Evolutionary conservation across 2,797 vertebrate genomes (phyloP).

Genomic region (Knipowitschia caucasica): DNA sequence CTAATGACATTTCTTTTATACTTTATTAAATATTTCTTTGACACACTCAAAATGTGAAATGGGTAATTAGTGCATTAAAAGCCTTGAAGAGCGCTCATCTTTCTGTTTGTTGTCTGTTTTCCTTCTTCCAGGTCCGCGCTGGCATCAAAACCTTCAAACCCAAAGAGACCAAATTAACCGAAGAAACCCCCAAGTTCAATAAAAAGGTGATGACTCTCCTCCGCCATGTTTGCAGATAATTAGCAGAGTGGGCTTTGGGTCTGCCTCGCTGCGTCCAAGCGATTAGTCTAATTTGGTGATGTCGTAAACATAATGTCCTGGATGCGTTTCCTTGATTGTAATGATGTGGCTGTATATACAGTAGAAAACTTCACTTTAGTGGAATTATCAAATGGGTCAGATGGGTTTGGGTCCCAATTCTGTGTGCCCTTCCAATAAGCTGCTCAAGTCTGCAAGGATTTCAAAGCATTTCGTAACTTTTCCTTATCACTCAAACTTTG

Average conservation of each 20-base stretch:
- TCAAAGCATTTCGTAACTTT: no score
- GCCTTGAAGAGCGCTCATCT: neutral
- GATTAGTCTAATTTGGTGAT: slow-evolving; percentile 48
- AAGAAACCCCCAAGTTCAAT: slow-evolving; percentile 88
- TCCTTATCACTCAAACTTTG: no score
- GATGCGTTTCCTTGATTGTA: slow-evolving; percentile 54
- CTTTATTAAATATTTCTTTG: no score
- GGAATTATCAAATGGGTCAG: no score
- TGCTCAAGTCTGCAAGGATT: no score
- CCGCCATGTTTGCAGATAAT: slow-evolving; percentile 21
- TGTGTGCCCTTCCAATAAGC: no score
- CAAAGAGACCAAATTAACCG: slow-evolving; percentile 82
- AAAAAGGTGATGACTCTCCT: slow-evolving; percentile 86
- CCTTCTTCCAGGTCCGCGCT: slow-evolving; percentile 82
- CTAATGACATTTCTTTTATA: no score
- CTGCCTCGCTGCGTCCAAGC: slow-evolving; percentile 26
- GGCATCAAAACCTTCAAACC: slow-evolving; percentile 85
- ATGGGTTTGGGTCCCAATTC: no score
- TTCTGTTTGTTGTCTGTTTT: neutral
- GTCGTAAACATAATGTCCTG: slow-evolving; percentile 64
- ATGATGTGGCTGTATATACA: slow-evolving; percentile 57
- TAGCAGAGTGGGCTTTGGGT: slow-evolving; percentile 8
- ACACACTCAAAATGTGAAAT: no score
- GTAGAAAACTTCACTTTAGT: no score
- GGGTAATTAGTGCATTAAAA: neutral